Percentiles rank a stretch among this genome's conserved stretches.
phyloP scores from a whole-genome alignment of 2,888 invertebrate genomes.

The Nephrotoma flavescens region DNA sequence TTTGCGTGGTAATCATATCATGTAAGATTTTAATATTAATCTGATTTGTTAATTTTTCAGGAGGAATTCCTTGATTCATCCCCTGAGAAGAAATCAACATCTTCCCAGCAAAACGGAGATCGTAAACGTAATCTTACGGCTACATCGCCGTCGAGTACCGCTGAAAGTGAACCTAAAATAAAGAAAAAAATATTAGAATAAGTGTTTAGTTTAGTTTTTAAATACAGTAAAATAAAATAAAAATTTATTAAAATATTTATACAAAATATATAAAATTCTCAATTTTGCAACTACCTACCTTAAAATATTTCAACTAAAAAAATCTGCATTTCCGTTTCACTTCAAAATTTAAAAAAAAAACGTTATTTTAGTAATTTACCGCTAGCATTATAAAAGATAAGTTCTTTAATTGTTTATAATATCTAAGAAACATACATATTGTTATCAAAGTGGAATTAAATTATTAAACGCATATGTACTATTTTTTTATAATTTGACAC shows the following conservation, averaged over 20 bases:
- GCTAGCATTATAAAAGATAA: background rate
- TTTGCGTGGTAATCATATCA: background rate
- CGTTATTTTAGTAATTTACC: background rate
- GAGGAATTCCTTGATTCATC: conserved; percentile 3
- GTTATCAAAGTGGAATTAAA: background rate
- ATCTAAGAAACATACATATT: background rate
- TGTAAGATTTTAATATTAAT: background rate
- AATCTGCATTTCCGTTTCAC: background rate
- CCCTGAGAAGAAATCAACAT: background rate
- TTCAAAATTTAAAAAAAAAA: background rate
- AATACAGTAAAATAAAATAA: background rate
- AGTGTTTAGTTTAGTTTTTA: background rate
- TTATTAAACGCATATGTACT: background rate
- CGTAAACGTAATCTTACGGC: background rate
- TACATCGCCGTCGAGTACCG: background rate
- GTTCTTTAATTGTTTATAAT: background rate
- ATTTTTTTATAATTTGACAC: background rate
- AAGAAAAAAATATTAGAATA: background rate
- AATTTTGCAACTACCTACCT: background rate
- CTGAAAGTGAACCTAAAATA: background rate
- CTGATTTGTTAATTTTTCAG: background rate
- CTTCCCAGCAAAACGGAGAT: background rate
- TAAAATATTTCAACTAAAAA: background rate
- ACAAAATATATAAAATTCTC: background rate
- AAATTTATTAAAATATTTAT: background rate